Base-by-base conservation (phyloP, 92 coral and sea anemone species). In the Blastomussa wellsi region DNA sequence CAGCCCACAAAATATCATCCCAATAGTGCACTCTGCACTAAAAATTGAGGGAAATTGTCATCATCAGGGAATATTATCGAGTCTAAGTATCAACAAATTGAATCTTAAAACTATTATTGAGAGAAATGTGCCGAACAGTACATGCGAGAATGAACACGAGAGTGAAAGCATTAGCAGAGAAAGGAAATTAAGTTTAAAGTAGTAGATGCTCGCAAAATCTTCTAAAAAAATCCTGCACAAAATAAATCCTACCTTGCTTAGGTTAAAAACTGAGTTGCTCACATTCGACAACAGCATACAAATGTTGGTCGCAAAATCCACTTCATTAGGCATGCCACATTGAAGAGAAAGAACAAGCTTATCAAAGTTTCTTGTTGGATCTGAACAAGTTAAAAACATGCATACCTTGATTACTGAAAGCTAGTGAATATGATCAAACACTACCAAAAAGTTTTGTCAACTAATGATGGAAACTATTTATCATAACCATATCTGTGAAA, bases 261-360 rank as follows among this genome's bases (percentile, higher is more conserved):
- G 87, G 79, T 97, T 97, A 90, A 97, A 97, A 74, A 97, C 99
- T 68, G 99, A 97, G 90, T 97, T 97, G 89, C 95, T 97, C 82
- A 97, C 99, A 84, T 97, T 97, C 39, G 99, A 97, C 48, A 97
- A 78, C 74, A 97, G 86, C 99, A 97, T 95, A 74, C 99, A 97
- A 66, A 97, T 95, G 87, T 97, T 97, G 77, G 95, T 91, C 29
- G 94, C 99, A 97, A 97, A 97, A 79, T 97, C 99, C 84, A 97
- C 99, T 89, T 97, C 99, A 78, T 97, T 97, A 13, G 99, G 98
- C 78, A 97, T 80, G 37, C 99, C 99, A 88, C 98, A 97, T 79
- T 97, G 95, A 71, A 97, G 91, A 13, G 99, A 97, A 51, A 97
- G 90, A 71, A 97, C 98, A 10, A 97, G 90, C 81, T 92, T 89